Evolutionary conservation across 1,140 invertebrate genomes (phyloP), one percentile per base, ranked within the genome.

Genomic region (Drosophila pallidifrons): DNA sequence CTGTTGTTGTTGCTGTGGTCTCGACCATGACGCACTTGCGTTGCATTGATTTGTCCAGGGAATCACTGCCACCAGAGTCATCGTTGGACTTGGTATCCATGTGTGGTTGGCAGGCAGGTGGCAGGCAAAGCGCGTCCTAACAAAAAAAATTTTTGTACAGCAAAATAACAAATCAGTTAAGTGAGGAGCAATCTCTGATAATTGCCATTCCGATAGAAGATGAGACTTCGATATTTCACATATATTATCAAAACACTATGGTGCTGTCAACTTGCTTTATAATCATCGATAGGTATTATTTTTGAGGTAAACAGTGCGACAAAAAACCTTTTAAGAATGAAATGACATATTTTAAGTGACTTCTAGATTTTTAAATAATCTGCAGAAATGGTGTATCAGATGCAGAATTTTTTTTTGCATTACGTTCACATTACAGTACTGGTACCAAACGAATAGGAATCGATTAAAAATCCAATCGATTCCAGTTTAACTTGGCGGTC

Each of bases 1-100:
- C 10, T 38, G 35, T 38, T 49, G 66, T 25, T 47, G 45, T 47
- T 25, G 75, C 51, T 35, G 63, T 69, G 11, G 83, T 81, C 63
- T 91, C 89, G 11, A 82, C 89, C 79, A 91, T 91, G 49, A 91
- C 90, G 55, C 89, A 91, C 67, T 91, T 91, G 15, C 81, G 75
- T 71, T 91, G 89, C 86, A 91, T 87, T 35, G 89, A 91, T 79
- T 90, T 91, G 67, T 91, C 89, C 66, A 91, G 80, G 67, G 90
- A 90, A 43, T 88, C 83, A 35, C 83, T 88, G 68, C 83, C 83
- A 75, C 77, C 83, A 15, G 83, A 88, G 67, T 91, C 89, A 75
- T 90, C 86, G 51, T 87, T 86, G 70, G 86, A 90, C 71, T 90
- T 90, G 38, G 81, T 77, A 90, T 90, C 86, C 86, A 90, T 90